Evolutionary conservation across 2,888 invertebrate genomes (phyloP), one percentile per base, ranked within the genome.

Genomic region (Escarpia spicata): DNA sequence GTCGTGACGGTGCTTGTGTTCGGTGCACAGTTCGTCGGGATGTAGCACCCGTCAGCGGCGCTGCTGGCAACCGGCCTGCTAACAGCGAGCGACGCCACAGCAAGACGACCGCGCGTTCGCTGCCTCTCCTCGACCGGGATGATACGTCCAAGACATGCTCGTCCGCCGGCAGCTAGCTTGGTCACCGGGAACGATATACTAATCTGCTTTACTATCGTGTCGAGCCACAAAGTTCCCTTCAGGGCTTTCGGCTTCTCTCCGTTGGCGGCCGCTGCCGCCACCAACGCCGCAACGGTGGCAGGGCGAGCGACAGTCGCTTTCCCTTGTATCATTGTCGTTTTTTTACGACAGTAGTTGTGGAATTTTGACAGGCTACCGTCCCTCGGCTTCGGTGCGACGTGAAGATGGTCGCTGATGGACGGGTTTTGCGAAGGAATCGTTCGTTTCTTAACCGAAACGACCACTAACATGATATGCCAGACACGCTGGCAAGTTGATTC

Each of bases 111-210:
- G 6, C 75, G 75, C 19, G 75, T 26, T 19, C 19, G 19, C 75
- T 75, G 75, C n/a, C 75, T 75, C 75, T 75, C 75, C 19, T 75
- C 75, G 6, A 75, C 75, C 26, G 75, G 75, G 75, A 75, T 75
- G 75, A 75, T 75, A 26, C 75, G 75, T 4, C 75, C 75, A n/a
- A 75, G 75, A 75, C 19, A 3, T 26, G 75, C 75, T 6, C 75
- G 75, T n/a, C 75, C 75, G 26, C 75, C 75, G 75, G 75, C 75
- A 75, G 75, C 75, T 26, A 75, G 75, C 75, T 75, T 75, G 19
- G 75, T 75, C 75, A 75, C 75, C 75, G 75, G 75, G 75, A 75
- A 75, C 26, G 75, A 75, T 75, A 75, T 75, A n/a, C 75, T 75
- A 26, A 75, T 75, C 75, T 75, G 19, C n/a, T 75, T 75, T 6